Evolutionary conservation across 2,888 invertebrate genomes (phyloP), one percentile per base, ranked within the genome.

Genomic region (Drosophila neutralis): DNA sequence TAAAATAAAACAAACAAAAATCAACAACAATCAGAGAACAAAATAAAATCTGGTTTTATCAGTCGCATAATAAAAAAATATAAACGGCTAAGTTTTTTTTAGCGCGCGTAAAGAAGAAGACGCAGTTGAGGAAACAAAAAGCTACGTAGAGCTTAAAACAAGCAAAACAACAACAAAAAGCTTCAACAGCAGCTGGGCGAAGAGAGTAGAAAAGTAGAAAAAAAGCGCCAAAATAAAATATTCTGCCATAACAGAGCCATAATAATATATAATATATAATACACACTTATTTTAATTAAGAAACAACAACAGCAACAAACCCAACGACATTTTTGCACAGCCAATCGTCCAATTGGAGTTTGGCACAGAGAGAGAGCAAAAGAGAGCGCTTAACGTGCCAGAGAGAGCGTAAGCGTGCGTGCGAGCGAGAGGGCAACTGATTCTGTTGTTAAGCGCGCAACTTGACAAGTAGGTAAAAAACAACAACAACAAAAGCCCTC

Each of bases 1-100:
- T 68, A 69, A 72, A 68, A 78, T 72, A 51, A 56, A 65, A 75
- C 60, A 72, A 68, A 78, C 69, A 53, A 56, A 67, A 71, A 60
- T 40, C 63, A 24, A 11, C 53, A 36, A 52, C 52, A 40, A 73
- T 57, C 70, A 75, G 68, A 53, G 35, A 15, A 36, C 36, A 87
- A 85, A 73, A 79, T 74, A 76, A 88, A 87, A 87, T 90, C 87
- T 90, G 87, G 87, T 87, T 87, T 87, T 87, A 87, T 88, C 78
- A 88, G 80, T 74, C 80, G 75, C 63, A 64, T 69, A 83, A 73
- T 24, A 56, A 38, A 31, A 70, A 69, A 48, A 71, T 8, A 61
- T 73, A 49, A 82, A 73, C 66, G 72, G 51, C 74, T 76, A 78
- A 78, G 78, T 56, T 56, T 69, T 78, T 74, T 67, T 78, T 79